These are phyloP conservation scores for Masnerella sp. DNA, from an alignment of 2,888 invertebrate genomes.

Conservation along the genomic window DNA sequence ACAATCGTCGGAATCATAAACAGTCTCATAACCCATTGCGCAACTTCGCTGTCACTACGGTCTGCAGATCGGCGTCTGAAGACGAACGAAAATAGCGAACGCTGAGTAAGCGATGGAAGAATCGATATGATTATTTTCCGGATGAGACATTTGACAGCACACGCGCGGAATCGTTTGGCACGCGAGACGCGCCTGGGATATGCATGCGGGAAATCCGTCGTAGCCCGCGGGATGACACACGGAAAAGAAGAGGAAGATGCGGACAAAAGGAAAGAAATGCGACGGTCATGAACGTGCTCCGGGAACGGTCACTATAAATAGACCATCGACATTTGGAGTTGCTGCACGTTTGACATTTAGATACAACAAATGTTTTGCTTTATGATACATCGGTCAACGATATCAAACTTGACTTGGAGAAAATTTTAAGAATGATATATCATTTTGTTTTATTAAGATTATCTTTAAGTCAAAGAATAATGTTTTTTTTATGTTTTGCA, in stretches of 20 bases:
- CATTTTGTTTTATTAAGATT: too few species aligned
- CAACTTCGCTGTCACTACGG: conserved; percentile 19
- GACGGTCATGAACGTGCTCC: conserved; percentile 68
- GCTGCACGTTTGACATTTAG: conserved; percentile 72
- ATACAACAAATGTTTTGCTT: conserved; percentile 41
- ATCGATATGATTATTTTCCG: conserved; percentile 44
- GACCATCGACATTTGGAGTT: conserved; percentile 68
- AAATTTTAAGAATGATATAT: too few species aligned
- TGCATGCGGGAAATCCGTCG: background rate
- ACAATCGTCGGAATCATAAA: conserved; percentile 28
- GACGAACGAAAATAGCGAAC: conserved; percentile 29
- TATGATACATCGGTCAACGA: conserved; percentile 53
- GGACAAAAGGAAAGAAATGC: conserved; percentile 20
- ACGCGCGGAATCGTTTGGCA: conserved; percentile 18
- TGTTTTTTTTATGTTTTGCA: too few species aligned
- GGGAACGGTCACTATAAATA: conserved; percentile 70
- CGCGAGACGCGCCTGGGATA: conserved; percentile 33
- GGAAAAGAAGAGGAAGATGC: background rate
- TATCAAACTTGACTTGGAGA: conserved; percentile 20
- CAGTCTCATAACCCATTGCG: conserved; percentile 29
- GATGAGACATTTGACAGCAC: conserved; percentile 35
- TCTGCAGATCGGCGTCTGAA: conserved; percentile 28
- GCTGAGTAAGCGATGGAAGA: conserved; percentile 40
- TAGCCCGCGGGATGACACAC: conserved; percentile 8
- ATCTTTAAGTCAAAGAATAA: too few species aligned